Base-by-base conservation (phyloP, 23 tunicate genomes). In the Corella eumyota region DNA sequence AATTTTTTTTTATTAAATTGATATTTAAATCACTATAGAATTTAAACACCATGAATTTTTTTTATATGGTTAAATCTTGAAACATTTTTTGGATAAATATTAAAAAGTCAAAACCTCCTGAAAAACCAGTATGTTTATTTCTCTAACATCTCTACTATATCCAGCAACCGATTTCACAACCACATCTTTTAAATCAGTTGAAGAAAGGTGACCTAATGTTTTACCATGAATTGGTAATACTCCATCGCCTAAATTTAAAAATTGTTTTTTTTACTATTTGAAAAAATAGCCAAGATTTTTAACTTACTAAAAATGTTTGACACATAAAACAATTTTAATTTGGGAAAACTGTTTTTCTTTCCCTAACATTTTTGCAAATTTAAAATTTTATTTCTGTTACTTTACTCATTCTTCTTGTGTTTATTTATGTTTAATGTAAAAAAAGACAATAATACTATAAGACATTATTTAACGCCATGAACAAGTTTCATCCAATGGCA, bases 71-170 rank as follows among this genome's bases (percentile, higher is more conserved):
- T 40, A 40, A 9, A 11, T 9, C 15, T 15, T 9, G 48, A 9
- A 40, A 40, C 48, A 9, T 40, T 40, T 40, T 40, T 40, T 15
- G 48, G 15, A 40, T 40, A 40, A 15, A 9, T 15, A 40, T 40
- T 15, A 9, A 40, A 40, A 11, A 30, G 4, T 21, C n/a, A 34
- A 23, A 25, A 77, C 95, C 65, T 86, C 95, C 28, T 72, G 74
- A 40, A 86, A 86, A 0, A 86, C 73, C 20, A 71, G 75, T 13
- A 86, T 72, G 33, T 86, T 80, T 0, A 86, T 60, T 50, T 86
- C 95, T 0, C 80, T 59, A 17, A 86, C 95, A 51, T 86, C 95
- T 45, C 95, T 56, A 17, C 71, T 86, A 70, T 86, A 86, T 13
- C 85, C 37, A 9, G 73, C 69, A 37, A 86, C 70, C n/a, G 86